Base-by-base conservation (phyloP, 92 coral and sea anemone genomes). In the Plumapathes pennacea region DNA sequence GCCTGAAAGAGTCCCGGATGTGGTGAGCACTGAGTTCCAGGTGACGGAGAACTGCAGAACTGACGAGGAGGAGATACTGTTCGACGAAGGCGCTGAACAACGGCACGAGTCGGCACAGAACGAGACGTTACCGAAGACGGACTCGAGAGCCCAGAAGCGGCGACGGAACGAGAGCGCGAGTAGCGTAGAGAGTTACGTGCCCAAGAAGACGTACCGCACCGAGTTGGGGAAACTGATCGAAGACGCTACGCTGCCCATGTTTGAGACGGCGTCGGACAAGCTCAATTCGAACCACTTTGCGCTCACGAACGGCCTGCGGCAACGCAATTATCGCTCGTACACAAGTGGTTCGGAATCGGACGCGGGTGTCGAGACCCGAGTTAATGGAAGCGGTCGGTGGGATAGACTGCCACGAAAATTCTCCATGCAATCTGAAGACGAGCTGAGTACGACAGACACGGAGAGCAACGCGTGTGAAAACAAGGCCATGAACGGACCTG, bases 341-440 rank as follows among this genome's bases (percentile, higher is more conserved):
- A 94, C 99, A 39, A 94, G 97, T 44, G 96, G 86, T 3, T 94
- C 99, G 32, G 99, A 94, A 72, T 90, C 96, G 25, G 99, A 80
- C 43, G 60, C 57, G 7, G 70, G 69, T 25, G 49, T 71, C 11
- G 91, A 88, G 10, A 73, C 74, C 12, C 60, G 92, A 51, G 60
- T 64, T 46, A 85, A 92, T 30, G 95, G 99, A 13, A 89, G 86
- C 24, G 73, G 95, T n/a, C 81, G 78, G 38, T 80, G 73, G 54
- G 85, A 96, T 33, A 90, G 83, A 38, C 82, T 67, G 54, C 66
- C 79, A 40, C 72, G 96, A 48, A 81, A 84, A 13, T 54, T 83
- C 50, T 83, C 96, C 22, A 46, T 81, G 45, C 63, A 82, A 25
- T 94, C 99, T 15, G 99, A 94, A 57, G 99, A 94, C 38, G 99